Conservation (phyloP, 2,113 vertebrate genomes). For the Geococcyx californianus region DNA sequence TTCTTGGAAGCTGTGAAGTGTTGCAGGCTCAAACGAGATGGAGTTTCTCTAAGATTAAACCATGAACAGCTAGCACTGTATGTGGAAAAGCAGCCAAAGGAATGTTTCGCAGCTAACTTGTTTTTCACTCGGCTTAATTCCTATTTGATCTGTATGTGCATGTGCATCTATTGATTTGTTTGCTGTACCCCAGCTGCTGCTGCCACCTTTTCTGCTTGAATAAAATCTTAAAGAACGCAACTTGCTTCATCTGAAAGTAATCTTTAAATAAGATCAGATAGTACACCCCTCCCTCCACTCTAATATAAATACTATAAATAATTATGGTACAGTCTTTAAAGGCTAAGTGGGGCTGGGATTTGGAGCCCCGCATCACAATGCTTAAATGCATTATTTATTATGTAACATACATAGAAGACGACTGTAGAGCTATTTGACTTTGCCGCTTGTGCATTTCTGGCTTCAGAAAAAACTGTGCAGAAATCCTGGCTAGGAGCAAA, state of each 20-base stretch:
- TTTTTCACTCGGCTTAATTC: background rate
- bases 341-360: background rate
- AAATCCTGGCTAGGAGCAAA: background rate
- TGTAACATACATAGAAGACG: background rate
- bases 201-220: background rate
- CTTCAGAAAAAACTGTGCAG: background rate
- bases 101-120: background rate
- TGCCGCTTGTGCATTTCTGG: background rate
- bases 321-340: background rate
- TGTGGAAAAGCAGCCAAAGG: background rate
- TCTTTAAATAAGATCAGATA: conserved; percentile 1
- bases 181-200: background rate
- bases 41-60: background rate
- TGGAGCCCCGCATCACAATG: background rate
- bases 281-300: background rate
- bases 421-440: background rate
- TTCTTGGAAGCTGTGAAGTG: background rate
- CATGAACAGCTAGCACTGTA: background rate
- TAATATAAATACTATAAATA: conserved; percentile 7
- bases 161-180: conserved; percentile 4
- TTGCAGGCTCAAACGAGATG: background rate
- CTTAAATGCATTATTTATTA: conserved; percentile 18
- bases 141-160: conserved; percentile 23
- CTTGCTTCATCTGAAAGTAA: background rate
- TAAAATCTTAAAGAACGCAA: background rate